phyloP scores from a whole-genome alignment of 1,140 invertebrate species.

The Drosophila fuyamai region DNA sequence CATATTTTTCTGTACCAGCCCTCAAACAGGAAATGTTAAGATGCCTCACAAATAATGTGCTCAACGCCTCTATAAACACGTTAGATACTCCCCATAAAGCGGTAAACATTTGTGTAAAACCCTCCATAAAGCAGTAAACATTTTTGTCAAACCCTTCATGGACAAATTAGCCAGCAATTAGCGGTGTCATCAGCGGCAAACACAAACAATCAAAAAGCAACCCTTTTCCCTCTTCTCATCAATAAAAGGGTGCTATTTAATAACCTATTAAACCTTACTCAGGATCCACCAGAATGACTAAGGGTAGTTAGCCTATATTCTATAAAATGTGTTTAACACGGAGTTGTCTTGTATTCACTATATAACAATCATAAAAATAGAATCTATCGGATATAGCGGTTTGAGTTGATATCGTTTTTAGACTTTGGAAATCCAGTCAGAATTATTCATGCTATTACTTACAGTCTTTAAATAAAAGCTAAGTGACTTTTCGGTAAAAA shows the following conservation, averaged over 20 bases:
- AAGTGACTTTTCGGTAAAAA: too few species aligned
- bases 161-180: slow-evolving; percentile 78
- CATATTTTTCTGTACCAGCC: not conserved
- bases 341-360: slow-evolving; percentile 37
- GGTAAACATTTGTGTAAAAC: slow-evolving; percentile 35
- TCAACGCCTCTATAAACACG: slow-evolving; percentile 10
- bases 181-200: slow-evolving; percentile 69
- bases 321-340: slow-evolving; percentile 30
- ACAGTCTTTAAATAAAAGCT: too few species aligned
- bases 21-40: not conserved
- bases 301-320: slow-evolving; percentile 28
- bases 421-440: too few species aligned
- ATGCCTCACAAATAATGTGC: not conserved
- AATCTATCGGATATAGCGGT: too few species aligned
- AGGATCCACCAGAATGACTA: slow-evolving; percentile 16
- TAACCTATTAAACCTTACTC: slow-evolving; percentile 68
- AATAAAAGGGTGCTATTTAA: slow-evolving; percentile 54
- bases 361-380: slow-evolving; percentile 17
- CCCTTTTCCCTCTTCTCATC: slow-evolving; percentile 26
- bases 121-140: slow-evolving; percentile 38
- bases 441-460: too few species aligned
- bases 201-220: slow-evolving; percentile 57
- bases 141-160: slow-evolving; percentile 47
- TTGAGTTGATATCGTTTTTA: too few species aligned
- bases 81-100: not conserved